phyloP scores from a whole-genome alignment of 2,113 vertebrate genomes.

The Osmerus mordax region DNA sequence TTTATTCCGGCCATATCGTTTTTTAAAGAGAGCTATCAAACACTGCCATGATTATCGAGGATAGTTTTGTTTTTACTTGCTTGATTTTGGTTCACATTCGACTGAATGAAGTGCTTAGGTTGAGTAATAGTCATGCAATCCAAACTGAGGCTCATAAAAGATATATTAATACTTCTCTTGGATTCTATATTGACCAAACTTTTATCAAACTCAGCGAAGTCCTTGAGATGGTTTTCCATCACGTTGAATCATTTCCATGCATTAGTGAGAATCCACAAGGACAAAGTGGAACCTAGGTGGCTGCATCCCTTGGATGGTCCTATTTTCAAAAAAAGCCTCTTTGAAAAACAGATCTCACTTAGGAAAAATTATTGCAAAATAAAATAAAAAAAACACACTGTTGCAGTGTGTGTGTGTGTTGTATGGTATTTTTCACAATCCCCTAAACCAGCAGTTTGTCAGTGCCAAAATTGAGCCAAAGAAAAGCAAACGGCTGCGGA shows the following conservation, averaged over 20 bases:
- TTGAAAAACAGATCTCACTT: too few relatives aligned
- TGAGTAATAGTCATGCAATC: constrained; percentile 10
- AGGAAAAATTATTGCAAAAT: too few relatives aligned
- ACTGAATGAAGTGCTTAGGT: constrained; percentile 12
- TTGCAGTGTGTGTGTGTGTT: background rate
- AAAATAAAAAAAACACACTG: too few relatives aligned
- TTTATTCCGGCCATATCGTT: too few relatives aligned
- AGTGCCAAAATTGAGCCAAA: constrained; percentile 45
- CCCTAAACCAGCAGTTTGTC: background rate
- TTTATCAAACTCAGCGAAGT: background rate
- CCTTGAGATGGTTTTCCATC: too few relatives aligned
- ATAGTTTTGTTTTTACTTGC: constrained; percentile 31
- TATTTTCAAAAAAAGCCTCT: too few relatives aligned
- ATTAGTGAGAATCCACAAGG: too few relatives aligned
- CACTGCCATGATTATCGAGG: constrained; percentile 43
- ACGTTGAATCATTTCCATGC: too few relatives aligned
- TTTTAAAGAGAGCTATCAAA: too few relatives aligned
- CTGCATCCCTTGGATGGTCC: too few relatives aligned
- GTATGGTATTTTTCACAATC: background rate
- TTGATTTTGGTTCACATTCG: constrained; percentile 30
- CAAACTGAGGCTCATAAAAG: constrained; percentile 16
- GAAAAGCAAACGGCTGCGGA: constrained; percentile 14
- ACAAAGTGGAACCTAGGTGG: too few relatives aligned
- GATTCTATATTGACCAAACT: constrained; percentile 4
- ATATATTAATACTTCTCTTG: constrained; percentile 21